Evolutionary conservation across 1,140 invertebrate genomes (phyloP), one percentile per base, ranked within the genome.

Genomic region (Daktulosphaira vitifoliae): DNA sequence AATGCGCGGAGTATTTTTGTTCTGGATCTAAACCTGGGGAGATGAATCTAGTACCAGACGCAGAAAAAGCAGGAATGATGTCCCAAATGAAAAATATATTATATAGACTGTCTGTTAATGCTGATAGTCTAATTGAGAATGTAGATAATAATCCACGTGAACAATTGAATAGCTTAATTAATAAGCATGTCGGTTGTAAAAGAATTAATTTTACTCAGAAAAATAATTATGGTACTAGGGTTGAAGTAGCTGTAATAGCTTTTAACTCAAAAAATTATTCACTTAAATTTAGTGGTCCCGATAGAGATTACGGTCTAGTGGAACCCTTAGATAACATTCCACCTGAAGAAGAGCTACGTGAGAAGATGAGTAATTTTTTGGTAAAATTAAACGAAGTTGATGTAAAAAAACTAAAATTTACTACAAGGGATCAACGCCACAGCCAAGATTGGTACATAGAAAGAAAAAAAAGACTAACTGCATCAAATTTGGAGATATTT

Each of bases 121-220:
- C 48, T n/a, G 11, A 15, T 23, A 50, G 48, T 15, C 7, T 50
- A 23, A 25, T 25, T 50, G 11, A 25, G n/a, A 22, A 50, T 15
- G 22, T 25, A 23, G 48, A 26, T 16, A 26, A 50, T 50, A 50
- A 25, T 25, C 3, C 1, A 3, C n/a, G 22, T 15, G 23, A 25
- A 16, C 48, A 50, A 26, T 50, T 50, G 9, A 50, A 25, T 23
- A 25, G 48, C 15, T 23, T 50, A 13, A 50, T 50, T 3, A 50
- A 50, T 50, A 50, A 26, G 48, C 22, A 23, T 50, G 23, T 50
- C 11, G 48, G 48, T 5, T 15, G 48, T 25, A 50, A 50, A 50
- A 0, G 23, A 5, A 50, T 50, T 15, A 50, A 50, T 15, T 50
- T 23, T 26, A 50, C 48, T 25, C 48, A n/a, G n/a, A 50, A 15